Conservation (phyloP, 2,113 vertebrate genomes). For the Rhinogobius similis region DNA sequence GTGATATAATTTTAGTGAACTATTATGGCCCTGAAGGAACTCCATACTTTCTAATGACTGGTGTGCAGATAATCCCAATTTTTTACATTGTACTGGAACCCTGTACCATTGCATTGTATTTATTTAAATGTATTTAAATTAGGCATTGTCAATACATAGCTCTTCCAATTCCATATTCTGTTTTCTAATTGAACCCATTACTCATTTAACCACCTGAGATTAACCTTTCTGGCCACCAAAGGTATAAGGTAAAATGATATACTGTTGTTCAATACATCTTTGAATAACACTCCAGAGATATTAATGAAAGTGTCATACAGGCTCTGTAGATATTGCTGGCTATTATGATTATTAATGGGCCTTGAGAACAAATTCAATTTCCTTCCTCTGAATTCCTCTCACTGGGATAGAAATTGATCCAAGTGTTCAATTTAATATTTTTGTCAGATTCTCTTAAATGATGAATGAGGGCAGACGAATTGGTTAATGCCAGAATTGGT, state of each 20-base stretch:
- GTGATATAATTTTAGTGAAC: not conserved
- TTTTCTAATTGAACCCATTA: not conserved
- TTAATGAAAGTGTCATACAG: conserved; percentile 68
- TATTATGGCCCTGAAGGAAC: not conserved
- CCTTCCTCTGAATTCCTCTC: conserved; percentile 50
- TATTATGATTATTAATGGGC: conserved; percentile 77
- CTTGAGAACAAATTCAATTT: conserved; percentile 67
- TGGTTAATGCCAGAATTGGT: conserved; percentile 62
- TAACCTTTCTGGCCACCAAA: not conserved
- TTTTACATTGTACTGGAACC: not conserved
- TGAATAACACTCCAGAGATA: conserved; percentile 48
- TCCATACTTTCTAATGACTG: not conserved
- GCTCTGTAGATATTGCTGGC: conserved; percentile 65
- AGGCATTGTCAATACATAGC: conserved; percentile 2
- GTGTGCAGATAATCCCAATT: not conserved
- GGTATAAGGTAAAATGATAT: conserved; percentile 8
- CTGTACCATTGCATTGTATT: not conserved
- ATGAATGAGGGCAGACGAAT: conserved; percentile 54
- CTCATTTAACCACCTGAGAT: not conserved
- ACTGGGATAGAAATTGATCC: conserved; percentile 73
- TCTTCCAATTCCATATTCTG: not conserved
- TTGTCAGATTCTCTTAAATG: conserved; percentile 47
- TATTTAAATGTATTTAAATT: conserved; percentile 3
- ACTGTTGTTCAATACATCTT: conserved; percentile 64
- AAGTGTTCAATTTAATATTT: conserved; percentile 59